Percentiles rank a stretch among this genome's conserved stretches.
These are phyloP conservation scores for Octomys mimax DNA, from an alignment of 2,797 vertebrate species.

Conservation along the genomic window DNA sequence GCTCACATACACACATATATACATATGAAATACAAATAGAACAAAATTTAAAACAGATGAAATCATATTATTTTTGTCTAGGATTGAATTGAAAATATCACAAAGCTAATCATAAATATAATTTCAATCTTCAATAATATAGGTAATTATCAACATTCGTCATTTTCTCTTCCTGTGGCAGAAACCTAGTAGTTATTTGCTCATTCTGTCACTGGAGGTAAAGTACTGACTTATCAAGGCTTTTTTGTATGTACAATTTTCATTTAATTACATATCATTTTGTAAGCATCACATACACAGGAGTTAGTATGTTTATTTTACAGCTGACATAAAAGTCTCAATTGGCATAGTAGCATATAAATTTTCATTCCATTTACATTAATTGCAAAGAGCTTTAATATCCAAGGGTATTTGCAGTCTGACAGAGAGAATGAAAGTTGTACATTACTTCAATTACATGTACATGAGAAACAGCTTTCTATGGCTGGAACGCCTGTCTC, in stretches of 20 bases:
- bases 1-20: background rate
- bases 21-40: background rate
- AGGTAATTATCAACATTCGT: background rate
- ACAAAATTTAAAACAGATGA: constrained; percentile 9
- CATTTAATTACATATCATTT: constrained; percentile 22
- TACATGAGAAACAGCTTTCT: background rate
- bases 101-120: background rate
- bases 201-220: background rate
- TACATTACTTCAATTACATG: background rate
- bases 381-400: background rate
- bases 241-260: background rate
- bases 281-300: background rate
- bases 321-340: background rate
- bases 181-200: background rate
- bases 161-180: background rate
- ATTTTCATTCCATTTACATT: background rate
- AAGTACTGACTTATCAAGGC: background rate
- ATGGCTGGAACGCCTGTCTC: background rate
- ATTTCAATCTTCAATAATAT: background rate
- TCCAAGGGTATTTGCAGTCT: background rate
- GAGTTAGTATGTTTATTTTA: background rate
- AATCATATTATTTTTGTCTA: background rate
- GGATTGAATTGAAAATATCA: background rate
- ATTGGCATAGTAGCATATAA: background rate
- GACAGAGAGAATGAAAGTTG: background rate